phyloP scores from a whole-genome alignment of 1,140 invertebrate genomes.

The Hormaphis cornu region DNA sequence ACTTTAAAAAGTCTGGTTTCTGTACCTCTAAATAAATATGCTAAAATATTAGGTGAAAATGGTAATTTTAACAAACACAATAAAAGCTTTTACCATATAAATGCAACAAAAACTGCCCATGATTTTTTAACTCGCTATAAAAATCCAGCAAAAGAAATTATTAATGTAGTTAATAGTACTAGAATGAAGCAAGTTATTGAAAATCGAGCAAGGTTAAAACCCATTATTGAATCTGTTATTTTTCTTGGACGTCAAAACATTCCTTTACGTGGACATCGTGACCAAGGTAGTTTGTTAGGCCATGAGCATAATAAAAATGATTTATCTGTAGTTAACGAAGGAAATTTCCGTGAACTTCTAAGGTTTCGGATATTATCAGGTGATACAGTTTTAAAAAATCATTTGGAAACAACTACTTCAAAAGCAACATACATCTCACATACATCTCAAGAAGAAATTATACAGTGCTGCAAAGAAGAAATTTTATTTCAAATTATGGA shows the following conservation, averaged over 20 bases:
- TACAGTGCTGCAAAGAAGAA: neutral
- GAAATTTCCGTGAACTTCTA: neutral
- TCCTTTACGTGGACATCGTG: neutral
- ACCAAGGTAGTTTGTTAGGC: neutral
- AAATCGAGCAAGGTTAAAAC: neutral
- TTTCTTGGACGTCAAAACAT: neutral
- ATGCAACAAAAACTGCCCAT: constrained; percentile 33
- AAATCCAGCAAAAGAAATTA: constrained; percentile 23
- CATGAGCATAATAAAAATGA: neutral
- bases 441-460: neutral
- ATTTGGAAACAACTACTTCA: neutral
- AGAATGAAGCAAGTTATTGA: neutral
- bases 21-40: constrained; percentile 35
- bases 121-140: constrained; percentile 34
- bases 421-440: neutral
- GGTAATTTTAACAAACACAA: constrained; percentile 34
- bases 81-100: constrained; percentile 35
- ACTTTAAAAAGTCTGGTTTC: constrained; percentile 35
- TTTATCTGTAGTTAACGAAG: neutral
- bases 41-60: constrained; percentile 36
- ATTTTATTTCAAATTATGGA: neutral
- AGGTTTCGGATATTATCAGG: neutral
- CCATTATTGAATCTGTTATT: neutral
- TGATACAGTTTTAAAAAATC: neutral
- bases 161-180: constrained; percentile 24